Conservation (phyloP, 2,888 invertebrate species). For the Mechanitis messenoides region DNA sequence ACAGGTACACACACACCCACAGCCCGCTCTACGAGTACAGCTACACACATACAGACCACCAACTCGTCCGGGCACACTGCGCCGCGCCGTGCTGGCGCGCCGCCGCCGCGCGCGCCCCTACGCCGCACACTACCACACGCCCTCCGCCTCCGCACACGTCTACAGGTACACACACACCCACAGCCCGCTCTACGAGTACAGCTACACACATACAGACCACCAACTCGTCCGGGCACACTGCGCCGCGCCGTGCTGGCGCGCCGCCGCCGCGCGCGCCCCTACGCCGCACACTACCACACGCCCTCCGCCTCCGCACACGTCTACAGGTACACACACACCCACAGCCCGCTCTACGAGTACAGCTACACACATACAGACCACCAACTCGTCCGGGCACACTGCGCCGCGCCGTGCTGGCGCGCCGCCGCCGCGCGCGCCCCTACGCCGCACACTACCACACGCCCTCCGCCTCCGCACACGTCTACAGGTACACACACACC, state of each 20-base stretch:
- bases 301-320: constrained; percentile 54
- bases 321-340: constrained; percentile 35
- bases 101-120: constrained; percentile 64
- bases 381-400: constrained; percentile 83
- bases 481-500: constrained; percentile 37
- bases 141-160: constrained; percentile 54
- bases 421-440: constrained; percentile 65
- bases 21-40: constrained; percentile 38
- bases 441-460: constrained; percentile 59
- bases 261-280: constrained; percentile 63
- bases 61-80: constrained; percentile 84
- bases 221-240: constrained; percentile 83
- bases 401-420: constrained; percentile 80
- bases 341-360: constrained; percentile 39
- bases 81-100: constrained; percentile 80
- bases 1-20: constrained; percentile 36
- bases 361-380: constrained; percentile 45
- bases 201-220: constrained; percentile 46
- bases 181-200: constrained; percentile 39
- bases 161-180: constrained; percentile 35
- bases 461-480: constrained; percentile 52
- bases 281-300: constrained; percentile 58
- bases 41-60: constrained; percentile 45
- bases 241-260: constrained; percentile 81
- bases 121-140: constrained; percentile 57